Percentiles rank a stretch among this genome's conserved stretches.
phyloP scores from a whole-genome alignment of 2,113 vertebrate species.

The Phainopepla nitens region DNA sequence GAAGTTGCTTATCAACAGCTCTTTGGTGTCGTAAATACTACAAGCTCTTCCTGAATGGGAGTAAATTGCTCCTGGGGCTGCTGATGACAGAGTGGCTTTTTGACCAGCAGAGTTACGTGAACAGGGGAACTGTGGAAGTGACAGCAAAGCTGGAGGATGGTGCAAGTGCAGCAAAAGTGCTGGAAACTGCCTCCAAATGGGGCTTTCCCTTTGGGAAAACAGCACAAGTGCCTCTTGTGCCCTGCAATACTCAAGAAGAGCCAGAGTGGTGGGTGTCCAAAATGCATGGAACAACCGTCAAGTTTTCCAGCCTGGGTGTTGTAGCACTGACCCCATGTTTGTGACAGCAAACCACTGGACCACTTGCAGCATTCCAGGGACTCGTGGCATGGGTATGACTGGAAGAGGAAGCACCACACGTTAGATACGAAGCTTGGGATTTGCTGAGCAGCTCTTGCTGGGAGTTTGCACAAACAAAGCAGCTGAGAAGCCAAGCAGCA shows the following conservation, averaged over 20 bases:
- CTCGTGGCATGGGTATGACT: fast-evolving
- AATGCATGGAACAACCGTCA: background rate
- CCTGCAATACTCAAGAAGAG: background rate
- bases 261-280: background rate
- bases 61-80: background rate
- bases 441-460: background rate
- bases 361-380: fast-evolving
- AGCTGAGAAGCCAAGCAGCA: background rate
- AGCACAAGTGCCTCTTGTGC: background rate
- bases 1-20: constrained; percentile 22
- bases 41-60: background rate
- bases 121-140: background rate
- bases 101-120: background rate
- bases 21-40: background rate
- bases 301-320: fast-evolving
- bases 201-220: background rate
- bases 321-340: fast-evolving
- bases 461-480: background rate
- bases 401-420: fast-evolving
- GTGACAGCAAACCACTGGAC: too few species aligned
- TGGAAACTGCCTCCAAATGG: background rate
- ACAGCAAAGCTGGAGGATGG: background rate
- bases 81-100: background rate
- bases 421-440: background rate
- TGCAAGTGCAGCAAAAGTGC: fast-evolving